Evolutionary conservation across 2,888 invertebrate genomes (phyloP), one percentile per base, ranked within the genome.

Genomic region (Torymus tubicola): DNA sequence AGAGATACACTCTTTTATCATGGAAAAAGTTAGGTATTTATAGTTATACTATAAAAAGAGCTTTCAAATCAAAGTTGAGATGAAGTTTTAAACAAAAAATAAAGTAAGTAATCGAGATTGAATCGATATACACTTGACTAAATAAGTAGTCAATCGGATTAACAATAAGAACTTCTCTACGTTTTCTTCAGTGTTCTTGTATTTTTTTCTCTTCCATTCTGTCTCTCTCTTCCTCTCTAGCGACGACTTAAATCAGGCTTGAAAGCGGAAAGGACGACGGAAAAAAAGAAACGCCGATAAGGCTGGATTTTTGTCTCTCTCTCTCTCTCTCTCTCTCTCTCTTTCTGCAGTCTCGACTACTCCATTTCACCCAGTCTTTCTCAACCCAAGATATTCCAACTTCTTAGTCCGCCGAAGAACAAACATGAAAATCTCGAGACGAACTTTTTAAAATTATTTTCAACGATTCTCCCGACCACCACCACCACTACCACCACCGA

Each of bases 381-480:
- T 31, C n/a, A 8, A 50, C 2, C 42, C 16, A 57, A 64, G 77
- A 72, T 64, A 65, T 16, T 14, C 60, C 63, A 50, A 72, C 64
- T 77, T 77, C 10, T 13, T 13, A 60, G 65, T 60, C 57, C 42
- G 31, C 42, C 68, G 73, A 71, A 72, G 24, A 79, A 58, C 74
- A 74, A 79, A 74, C 74, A 69, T 13, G 64, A 79, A 69, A 79
- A 79, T 60, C 57, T 14, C 78, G 55, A 18, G 42, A 50, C 53
- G 67, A 79, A 79, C 67, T 79, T 79, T 79, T 63, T 63, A 63
- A 74, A 79, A 79, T 79, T 79, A 79, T 79, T 74, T 73, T 57
- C 69, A 64, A 11, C 73, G 63, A 74, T 79, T 79, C 63, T 52
- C 2, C 31, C 31, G 31, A n/a, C n/a, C n/a, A n/a, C n/a, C n/a